Evolutionary conservation across 2,113 vertebrate genomes (phyloP), one percentile per base, ranked within the genome.

Genomic region (Columba janthina): DNA sequence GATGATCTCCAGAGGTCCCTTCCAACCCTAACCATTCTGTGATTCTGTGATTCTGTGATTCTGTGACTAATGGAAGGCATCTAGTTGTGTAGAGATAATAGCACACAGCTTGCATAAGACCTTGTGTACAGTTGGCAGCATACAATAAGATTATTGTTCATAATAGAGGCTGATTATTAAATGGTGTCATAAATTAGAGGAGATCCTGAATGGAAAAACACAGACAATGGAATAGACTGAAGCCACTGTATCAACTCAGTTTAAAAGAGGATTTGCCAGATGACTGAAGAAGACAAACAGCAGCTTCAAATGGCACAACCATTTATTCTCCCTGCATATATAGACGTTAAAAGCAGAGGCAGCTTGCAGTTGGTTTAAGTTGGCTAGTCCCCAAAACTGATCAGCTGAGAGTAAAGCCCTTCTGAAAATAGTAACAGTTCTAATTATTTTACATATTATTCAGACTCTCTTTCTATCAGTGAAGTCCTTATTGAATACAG

Each of bases 91-190:
- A 64, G 67, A 28, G 22, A 53, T 75, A 80, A 85, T 54, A 85
- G 40, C 42, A 40, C 51, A 66, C 22, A 40, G 29, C 44, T 96
- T 94, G 38, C 21, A 1, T 80, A 85, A 89, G 57, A 69, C 44
- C 65, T 54, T 93, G 73, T 67, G 65, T 79, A 75, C 48, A 32
- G 31, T 4, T 92, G 72, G 84, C 51, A 92, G 60, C 72, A 72
- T 40, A 84, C 57, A 96, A 51, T 73, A 69, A 89, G 42, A 79
- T 92, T 76, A 85, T 77, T 91, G 38, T 81, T 90, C 78, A 70
- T 91, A 86, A 66, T 8, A 80, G 46, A 84, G 50, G 40, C 50
- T 64, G 53, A 57, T 82, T 90, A 94, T 57, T 85, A 94, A 93
- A 89, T 46, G 11, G 40, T 86, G 28, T 31, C 72, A 95, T 64